A percentile compares a stretch with the other conserved stretches of the same genome.
Evolutionary conservation across 1,140 invertebrate species (phyloP).

Genomic region (Kradibia gibbosae): DNA sequence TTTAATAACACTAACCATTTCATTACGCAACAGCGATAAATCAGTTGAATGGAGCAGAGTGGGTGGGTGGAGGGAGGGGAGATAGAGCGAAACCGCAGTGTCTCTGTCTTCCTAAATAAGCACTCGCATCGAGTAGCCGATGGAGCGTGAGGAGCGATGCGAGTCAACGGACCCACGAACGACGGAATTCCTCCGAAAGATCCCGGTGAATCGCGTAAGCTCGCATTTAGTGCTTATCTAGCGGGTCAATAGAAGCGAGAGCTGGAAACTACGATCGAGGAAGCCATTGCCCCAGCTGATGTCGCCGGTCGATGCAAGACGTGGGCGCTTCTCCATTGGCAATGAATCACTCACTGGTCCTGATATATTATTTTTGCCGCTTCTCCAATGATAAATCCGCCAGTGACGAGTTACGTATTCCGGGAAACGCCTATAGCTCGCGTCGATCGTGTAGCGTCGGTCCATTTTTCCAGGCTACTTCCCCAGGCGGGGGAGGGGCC

Average conservation of each 20-base stretch:
- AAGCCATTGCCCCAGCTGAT: neutral
- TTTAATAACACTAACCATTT: too few species aligned
- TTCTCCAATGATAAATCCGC: neutral
- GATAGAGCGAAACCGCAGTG: neutral
- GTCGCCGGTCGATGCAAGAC: neutral
- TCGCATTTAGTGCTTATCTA: too few species aligned
- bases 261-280: neutral
- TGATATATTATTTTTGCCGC: neutral
- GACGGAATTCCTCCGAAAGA: neutral
- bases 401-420: neutral
- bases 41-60: too few species aligned
- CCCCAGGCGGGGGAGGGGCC: too few species aligned
- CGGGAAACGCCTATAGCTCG: neutral
- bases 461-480: too few species aligned
- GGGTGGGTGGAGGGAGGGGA: too few species aligned
- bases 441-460: neutral
- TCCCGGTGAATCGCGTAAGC: too few species aligned
- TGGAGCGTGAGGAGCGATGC: neutral
- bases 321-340: constrained; percentile 2
- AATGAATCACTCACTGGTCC: constrained; percentile 11
- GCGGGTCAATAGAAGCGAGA: neutral
- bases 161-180: neutral
- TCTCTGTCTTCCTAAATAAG: neutral
- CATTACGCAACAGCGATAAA: neutral
- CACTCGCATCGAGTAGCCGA: too few species aligned